Evolutionary conservation across 2,113 vertebrate species (phyloP), one percentile per base, ranked within the genome.

Genomic region (Coptodon rendalli): DNA sequence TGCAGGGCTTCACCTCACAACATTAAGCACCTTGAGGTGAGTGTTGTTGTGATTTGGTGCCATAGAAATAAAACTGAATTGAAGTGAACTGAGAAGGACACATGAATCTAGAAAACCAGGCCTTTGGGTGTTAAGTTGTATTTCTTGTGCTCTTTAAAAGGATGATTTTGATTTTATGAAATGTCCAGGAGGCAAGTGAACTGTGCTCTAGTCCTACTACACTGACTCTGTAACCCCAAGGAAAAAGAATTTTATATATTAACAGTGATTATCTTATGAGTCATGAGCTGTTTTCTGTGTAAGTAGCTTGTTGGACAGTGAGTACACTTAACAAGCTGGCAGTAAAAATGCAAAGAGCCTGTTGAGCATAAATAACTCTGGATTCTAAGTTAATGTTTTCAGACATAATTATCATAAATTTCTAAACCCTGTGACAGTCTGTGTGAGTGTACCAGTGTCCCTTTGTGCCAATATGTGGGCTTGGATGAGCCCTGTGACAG

Each of bases 311-410:
- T 66, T 52, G 27, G 80, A 54, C 53, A 59, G 12, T 73, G 81
- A 86, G 63, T n/a, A 29, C 93, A 92, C 95, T 96, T 96, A 96
- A 96, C 95, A 96, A 90, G 94, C 96, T 97, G 96, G 95, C 96
- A 97, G 95, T 94, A 95, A 97, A 95, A 97, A 94, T 80, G 89
- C 90, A 96, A 96, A 96, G 94, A 85, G 94, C 92, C 96, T 95
- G 96, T 95, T 96, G 95, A 94, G 96, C 97, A 96, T 97, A 96
- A 97, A 97, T 92, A 96, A 96, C 95, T 96, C 93, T 92, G 94
- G 91, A 91, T 97, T 97, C 97, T 96, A 96, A 96, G 96, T 95
- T 95, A 95, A 95, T 96, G 96, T 96, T 96, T 97, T 96, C 95
- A 96, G 97, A 96, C 95, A 93, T 94, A 96, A 96, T 96, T 95